Evolutionary conservation across 2,113 vertebrate species (phyloP).

Genomic region (Anguilla rostrata): DNA sequence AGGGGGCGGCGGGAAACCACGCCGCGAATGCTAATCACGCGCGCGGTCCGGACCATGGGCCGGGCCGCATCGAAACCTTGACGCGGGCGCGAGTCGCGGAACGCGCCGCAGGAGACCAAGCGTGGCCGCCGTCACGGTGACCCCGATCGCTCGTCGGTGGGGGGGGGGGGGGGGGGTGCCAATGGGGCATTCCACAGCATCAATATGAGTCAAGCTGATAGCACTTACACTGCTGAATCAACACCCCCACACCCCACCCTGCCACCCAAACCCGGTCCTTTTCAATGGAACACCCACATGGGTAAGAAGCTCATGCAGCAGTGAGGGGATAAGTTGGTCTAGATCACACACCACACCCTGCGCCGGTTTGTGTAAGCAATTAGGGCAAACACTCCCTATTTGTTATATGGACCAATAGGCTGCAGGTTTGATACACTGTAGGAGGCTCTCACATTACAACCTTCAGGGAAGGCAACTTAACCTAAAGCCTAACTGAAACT

Average conservation of each 20-base stretch:
- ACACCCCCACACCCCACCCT: no score
- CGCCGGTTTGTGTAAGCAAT: neutral
- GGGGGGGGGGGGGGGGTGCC: no score
- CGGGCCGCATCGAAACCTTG: neutral
- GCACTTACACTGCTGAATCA: no score
- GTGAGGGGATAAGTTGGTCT: neutral
- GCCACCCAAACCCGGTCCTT: no score
- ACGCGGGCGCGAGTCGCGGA: neutral
- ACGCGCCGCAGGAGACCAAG: neutral
- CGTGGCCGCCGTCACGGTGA: no score
- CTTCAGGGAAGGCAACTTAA: neutral
- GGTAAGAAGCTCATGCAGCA: neutral
- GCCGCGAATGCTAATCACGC: constrained; percentile 24
- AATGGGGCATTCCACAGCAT: no score
- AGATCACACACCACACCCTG: neutral
- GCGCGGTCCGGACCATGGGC: neutral
- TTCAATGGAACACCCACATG: neutral
- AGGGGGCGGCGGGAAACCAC: constrained; percentile 18
- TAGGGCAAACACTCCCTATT: neutral
- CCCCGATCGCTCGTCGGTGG: no score
- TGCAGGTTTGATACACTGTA: neutral
- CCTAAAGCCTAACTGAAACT: neutral
- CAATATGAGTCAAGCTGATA: no score
- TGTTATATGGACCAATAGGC: neutral
- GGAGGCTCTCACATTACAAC: neutral